Evolutionary conservation across 2,888 invertebrate genomes (phyloP), one percentile per base, ranked within the genome.

Genomic region (Drosophila tripunctata): DNA sequence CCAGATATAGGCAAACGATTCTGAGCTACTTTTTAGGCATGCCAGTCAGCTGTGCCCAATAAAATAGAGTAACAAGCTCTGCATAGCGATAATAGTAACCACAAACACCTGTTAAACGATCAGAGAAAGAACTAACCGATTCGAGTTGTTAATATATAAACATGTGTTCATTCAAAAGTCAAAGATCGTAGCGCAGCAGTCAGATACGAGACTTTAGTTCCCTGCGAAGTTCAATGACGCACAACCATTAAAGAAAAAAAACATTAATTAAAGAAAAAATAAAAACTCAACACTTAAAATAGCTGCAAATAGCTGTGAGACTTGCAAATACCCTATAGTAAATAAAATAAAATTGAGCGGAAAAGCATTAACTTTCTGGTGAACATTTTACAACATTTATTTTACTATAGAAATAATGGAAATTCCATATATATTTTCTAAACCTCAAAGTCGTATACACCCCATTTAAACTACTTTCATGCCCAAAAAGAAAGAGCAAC

Each of bases 161-260:
- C 15, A 21, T 17, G 19, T 10, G 30, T 57, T 6, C 4, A 17
- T 27, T 50, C 4, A 19, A 19, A 31, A 22, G 12, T 30, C 27
- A 43, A 12, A 31, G 10, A 31, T 12, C 8, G 40, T 14, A 8
- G 2, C 31, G 14, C 35, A 17, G 8, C 6, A 30, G 31, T 8
- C 35, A 17, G 6, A 8, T 35, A 22, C 17, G 45, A 30, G 7
- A 51, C 41, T 7, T 50, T 35, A 50, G 27, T 47, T 35, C 30
- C 33, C 12, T 31, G n/a, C 55, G 47, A 56, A 67, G 82, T 64
- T 84, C 56, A 75, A 57, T 61, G 64, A 58, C 81, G 57, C 44
- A 51, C 22, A 71, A n/a, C 36, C 47, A 66, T 71, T 61, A 45
- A 36, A n/a, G n/a, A n/a, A 36, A 55, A 45, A 14, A 4, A 22